A percentile compares a stretch with the other conserved stretches of the same genome.
Conservation (phyloP, 2,797 vertebrate genomes). For the Etheostoma nigrum region DNA sequence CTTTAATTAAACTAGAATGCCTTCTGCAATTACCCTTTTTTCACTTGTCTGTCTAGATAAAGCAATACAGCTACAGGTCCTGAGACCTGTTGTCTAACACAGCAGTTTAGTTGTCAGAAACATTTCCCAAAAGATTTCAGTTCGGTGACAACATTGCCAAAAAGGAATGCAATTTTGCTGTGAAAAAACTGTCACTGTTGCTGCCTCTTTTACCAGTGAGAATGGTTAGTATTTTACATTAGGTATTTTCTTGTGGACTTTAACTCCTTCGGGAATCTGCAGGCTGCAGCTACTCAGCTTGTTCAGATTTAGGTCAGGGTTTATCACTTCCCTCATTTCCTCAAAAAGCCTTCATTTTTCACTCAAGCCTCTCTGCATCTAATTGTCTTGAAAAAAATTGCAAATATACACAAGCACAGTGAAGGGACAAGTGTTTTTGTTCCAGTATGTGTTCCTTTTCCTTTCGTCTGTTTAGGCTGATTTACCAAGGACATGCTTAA, state of each 20-base stretch:
- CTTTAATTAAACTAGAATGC: conserved; percentile 22
- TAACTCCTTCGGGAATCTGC: conserved; percentile 7
- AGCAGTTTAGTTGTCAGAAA: conserved; percentile 18
- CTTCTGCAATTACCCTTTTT: background rate
- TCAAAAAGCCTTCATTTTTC: background rate
- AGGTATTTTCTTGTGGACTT: conserved; percentile 19
- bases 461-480: conserved; percentile 8
- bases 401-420: conserved; percentile 6
- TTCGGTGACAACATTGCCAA: conserved; percentile 5
- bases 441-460: conserved; percentile 6
- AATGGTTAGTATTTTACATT: conserved; percentile 10
- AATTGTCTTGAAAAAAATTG: background rate
- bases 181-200: conserved; percentile 23
- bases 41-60: background rate
- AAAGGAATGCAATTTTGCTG: conserved; percentile 20
- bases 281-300: background rate
- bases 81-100: conserved; percentile 20
- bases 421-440: background rate
- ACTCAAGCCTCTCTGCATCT: background rate
- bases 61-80: conserved; percentile 4
- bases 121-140: conserved; percentile 19
- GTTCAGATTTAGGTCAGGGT: conserved; percentile 4
- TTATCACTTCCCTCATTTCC: background rate
- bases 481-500: conserved; percentile 28
- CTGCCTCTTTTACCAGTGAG: background rate